A percentile compares a stretch with the other conserved stretches of the same genome.
Conservation (phyloP, 2,797 vertebrate species). For the Hemitrygon akajei region DNA sequence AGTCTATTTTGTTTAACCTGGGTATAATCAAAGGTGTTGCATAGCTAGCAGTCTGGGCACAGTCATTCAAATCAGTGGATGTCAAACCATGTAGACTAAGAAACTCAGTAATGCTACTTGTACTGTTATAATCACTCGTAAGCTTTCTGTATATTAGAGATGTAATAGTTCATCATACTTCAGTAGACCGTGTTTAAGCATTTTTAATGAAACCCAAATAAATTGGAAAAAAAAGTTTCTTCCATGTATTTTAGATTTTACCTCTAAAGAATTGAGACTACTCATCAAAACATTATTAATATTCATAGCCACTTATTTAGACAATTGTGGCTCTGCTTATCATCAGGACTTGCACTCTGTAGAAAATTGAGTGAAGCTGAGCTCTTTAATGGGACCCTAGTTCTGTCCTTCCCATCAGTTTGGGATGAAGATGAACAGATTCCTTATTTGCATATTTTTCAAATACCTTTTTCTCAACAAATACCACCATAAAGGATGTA, state of each 20-base stretch:
- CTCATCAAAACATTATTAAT: neutral
- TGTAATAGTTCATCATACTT: neutral
- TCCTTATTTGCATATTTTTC: neutral
- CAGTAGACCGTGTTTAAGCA: neutral
- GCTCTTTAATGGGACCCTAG: neutral
- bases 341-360: neutral
- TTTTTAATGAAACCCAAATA: neutral
- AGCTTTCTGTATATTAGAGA: neutral
- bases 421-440: neutral
- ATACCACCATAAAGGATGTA: neutral
- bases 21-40: constrained; percentile 50
- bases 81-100: neutral
- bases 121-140: too few species aligned
- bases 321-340: neutral
- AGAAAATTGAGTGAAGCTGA: neutral
- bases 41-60: constrained; percentile 41
- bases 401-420: neutral
- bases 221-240: neutral
- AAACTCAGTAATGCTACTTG: neutral
- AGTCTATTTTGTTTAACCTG: constrained; percentile 72
- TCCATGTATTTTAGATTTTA: neutral
- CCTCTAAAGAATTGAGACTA: neutral
- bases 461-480: neutral
- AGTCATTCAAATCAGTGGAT: constrained; percentile 43
- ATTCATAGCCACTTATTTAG: neutral